Percentiles rank a stretch among this genome's conserved stretches.
These are phyloP conservation scores for Phaethon lepturus DNA, from an alignment of 2,113 vertebrate species.

Conservation along the genomic window DNA sequence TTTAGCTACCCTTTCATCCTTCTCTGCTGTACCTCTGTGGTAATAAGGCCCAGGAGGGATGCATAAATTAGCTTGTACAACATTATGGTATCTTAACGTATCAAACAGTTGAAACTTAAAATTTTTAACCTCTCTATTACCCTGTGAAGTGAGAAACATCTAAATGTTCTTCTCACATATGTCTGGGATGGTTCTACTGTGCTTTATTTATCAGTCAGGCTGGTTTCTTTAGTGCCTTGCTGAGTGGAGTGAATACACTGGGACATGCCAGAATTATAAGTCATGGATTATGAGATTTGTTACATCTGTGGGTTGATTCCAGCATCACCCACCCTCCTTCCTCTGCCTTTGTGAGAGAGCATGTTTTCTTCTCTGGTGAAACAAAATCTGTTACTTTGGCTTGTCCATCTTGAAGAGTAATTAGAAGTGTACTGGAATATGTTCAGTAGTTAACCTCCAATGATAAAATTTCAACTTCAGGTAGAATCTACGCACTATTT, in stretches of 20 bases:
- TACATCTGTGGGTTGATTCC: neutral
- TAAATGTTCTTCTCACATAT: neutral
- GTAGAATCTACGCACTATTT: neutral
- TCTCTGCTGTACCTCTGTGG: neutral
- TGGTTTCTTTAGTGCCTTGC: neutral
- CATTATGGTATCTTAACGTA: neutral
- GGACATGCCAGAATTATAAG: neutral
- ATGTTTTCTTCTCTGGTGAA: neutral
- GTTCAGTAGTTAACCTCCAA: neutral
- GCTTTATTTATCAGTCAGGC: neutral
- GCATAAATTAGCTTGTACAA: neutral
- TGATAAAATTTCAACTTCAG: neutral
- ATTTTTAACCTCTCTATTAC: neutral
- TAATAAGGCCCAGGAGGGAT: neutral
- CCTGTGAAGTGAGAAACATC: neutral
- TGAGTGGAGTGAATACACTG: neutral
- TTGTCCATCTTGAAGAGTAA: neutral
- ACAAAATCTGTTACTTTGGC: neutral
- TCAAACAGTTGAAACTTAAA: neutral
- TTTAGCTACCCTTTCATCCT: neutral
- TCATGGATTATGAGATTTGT: neutral
- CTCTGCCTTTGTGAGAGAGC: neutral
- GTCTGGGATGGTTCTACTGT: neutral
- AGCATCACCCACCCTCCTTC: neutral
- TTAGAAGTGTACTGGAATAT: neutral